Evolutionary conservation across 1,140 invertebrate genomes (phyloP), one percentile per base, ranked within the genome.

Genomic region (Panagrolaimus sp.): DNA sequence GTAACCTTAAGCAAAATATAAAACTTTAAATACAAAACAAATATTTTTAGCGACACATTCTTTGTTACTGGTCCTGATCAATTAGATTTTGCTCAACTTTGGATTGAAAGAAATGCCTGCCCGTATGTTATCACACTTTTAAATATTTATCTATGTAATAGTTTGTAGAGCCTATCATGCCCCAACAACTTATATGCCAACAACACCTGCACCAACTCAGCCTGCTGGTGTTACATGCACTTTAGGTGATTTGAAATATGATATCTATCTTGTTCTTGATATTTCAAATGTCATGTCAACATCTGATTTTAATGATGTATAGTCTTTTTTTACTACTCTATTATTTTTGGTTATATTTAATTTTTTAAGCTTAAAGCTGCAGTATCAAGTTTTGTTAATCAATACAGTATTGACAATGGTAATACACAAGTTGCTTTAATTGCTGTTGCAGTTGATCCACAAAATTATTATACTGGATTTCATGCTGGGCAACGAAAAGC

Each of bases 21-120:
- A 14, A 11, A 2, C 2, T 57, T 14, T 57, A 16, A 13, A 2
- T 27, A 20, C 20, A 11, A 38, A 38, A 38, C 7, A 23, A n/a
- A n/a, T n/a, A n/a, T n/a, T 57, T 57, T 57, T 57, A 57, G 51
- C 4, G 51, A 57, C 27, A 11, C 51, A 25, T 57, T 57, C n/a
- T 57, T 57, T 20, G 20, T 57, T 27, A 57, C 20, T 27, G 51
- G 27, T 20, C 14, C 51, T 11, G 51, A 57, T 25, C 51, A 57
- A 4, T 27, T 57, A 25, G 51, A 57, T 20, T 57, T 57, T 57
- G 51, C 51, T n/a, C 51, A 16, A 25, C 27, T 57, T 20, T 57
- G 51, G 51, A 16, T 57, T 57, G 51, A 57, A 57, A 20, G 51
- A 20, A 57, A 57, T 16, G 51, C 51, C 11, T 57, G 51, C 16